A percentile compares a stretch with the other conserved stretches of the same genome.
phyloP scores from a whole-genome alignment of 2,113 vertebrate genomes.

The Athene noctua region DNA sequence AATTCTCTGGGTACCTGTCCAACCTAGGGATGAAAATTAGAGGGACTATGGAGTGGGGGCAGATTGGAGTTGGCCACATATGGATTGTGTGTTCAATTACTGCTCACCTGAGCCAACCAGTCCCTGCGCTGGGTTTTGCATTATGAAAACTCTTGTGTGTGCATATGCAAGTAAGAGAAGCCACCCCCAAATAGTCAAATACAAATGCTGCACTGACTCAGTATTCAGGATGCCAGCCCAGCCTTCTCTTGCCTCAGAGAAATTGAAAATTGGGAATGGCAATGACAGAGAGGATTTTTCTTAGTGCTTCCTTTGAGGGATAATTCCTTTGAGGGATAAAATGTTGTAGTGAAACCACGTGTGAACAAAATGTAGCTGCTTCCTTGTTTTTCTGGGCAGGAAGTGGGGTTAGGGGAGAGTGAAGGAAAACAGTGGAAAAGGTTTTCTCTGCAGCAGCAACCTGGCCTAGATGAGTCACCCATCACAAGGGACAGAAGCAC shows the following conservation, averaged over 20 bases:
- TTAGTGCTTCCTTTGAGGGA: neutral
- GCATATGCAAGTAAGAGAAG: neutral
- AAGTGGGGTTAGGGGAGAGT: neutral
- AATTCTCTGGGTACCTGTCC: neutral
- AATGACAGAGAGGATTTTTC: neutral
- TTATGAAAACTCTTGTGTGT: neutral
- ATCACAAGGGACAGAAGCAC: slow-evolving; percentile 20
- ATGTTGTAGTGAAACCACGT: neutral
- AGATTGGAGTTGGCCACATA: rapidly evolving
- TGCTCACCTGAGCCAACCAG: neutral
- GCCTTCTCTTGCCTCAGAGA: neutral
- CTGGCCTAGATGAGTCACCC: slow-evolving; percentile 22
- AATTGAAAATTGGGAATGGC: neutral
- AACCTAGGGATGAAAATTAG: neutral
- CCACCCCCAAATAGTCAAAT: neutral
- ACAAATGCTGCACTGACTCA: neutral
- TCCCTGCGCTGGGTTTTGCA: neutral
- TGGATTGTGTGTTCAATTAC: neutral
- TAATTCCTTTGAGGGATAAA: neutral
- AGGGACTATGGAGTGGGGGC: neutral
- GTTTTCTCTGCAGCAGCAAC: neutral
- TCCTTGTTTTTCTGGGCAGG: neutral
- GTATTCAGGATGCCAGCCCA: neutral
- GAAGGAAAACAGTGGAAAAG: neutral
- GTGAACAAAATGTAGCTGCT: neutral